Percentiles rank a stretch among this genome's conserved stretches.
Evolutionary conservation across 1,140 invertebrate genomes (phyloP).

Genomic region (Hypsibius dujardini): DNA sequence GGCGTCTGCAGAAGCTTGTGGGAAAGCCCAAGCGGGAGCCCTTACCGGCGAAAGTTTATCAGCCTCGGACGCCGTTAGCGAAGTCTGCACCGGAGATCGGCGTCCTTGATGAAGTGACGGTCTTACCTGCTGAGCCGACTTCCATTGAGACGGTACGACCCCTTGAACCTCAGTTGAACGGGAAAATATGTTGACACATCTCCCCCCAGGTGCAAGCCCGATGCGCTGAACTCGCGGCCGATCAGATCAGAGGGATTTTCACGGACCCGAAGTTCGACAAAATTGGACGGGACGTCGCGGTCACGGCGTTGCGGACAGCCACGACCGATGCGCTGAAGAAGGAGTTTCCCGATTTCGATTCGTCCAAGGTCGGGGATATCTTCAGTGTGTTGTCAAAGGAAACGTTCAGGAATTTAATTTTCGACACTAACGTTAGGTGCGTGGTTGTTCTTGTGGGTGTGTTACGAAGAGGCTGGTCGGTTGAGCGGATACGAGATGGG

Average conservation of each 20-base stretch:
- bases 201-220: constrained; percentile 20
- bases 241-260: constrained; percentile 52
- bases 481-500: too few relatives aligned
- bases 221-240: constrained; percentile 23
- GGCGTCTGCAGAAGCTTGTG: constrained; percentile 45
- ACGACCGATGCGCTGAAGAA: constrained; percentile 50
- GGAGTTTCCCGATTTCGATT: constrained; percentile 36
- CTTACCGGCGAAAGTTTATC: constrained; percentile 19
- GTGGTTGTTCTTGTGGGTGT: too few relatives aligned
- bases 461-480: too few relatives aligned
- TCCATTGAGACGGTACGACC: too few relatives aligned
- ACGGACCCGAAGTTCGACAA: constrained; percentile 60
- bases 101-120: not conserved
- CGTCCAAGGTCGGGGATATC: constrained; percentile 38
- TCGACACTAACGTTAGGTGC: constrained; percentile 42
- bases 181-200: too few relatives aligned
- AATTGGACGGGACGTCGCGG: constrained; percentile 45
- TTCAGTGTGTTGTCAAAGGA: constrained; percentile 48
- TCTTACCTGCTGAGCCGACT: not conserved
- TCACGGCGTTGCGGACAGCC: constrained; percentile 48
- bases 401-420: constrained; percentile 44
- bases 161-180: too few relatives aligned
- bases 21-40: constrained; percentile 51
- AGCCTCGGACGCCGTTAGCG: not conserved
- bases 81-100: constrained; percentile 17